Conservation (phyloP, 2,797 vertebrate genomes). For the Furcifer pardalis region DNA sequence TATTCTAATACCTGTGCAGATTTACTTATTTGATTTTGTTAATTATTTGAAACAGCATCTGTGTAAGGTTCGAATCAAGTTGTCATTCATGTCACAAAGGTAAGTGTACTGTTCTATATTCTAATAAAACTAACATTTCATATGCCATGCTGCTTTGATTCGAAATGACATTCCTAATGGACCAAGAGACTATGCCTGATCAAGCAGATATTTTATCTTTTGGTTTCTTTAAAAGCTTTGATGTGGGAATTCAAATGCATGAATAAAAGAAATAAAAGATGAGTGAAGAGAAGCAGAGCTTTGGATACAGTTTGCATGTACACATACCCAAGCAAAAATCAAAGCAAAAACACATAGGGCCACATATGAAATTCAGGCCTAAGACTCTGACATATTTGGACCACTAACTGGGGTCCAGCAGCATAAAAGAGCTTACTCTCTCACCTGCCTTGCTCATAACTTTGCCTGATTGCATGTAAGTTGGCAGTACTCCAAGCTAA, state of each 20-base stretch:
- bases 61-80: neutral
- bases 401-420: too few relatives aligned
- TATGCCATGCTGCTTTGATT: neutral
- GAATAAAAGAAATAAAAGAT: neutral
- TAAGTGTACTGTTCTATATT: neutral
- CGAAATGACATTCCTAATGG: slow-evolving; percentile 9
- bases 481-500: too few relatives aligned
- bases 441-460: too few relatives aligned
- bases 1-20: slow-evolving; percentile 19
- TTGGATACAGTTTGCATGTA: neutral
- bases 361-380: neutral
- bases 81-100: neutral
- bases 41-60: neutral
- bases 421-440: too few relatives aligned
- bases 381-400: neutral
- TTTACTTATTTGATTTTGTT: neutral
- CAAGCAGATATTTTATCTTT: neutral
- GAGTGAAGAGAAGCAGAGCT: neutral
- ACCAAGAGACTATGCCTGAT: neutral
- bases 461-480: too few relatives aligned
- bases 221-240: slow-evolving; percentile 23
- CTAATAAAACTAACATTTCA: slow-evolving; percentile 28
- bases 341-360: neutral
- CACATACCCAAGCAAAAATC: neutral
- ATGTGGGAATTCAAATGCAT: neutral